phyloP scores from a whole-genome alignment of 1,140 invertebrate species.

The Monochamus saltuarius region DNA sequence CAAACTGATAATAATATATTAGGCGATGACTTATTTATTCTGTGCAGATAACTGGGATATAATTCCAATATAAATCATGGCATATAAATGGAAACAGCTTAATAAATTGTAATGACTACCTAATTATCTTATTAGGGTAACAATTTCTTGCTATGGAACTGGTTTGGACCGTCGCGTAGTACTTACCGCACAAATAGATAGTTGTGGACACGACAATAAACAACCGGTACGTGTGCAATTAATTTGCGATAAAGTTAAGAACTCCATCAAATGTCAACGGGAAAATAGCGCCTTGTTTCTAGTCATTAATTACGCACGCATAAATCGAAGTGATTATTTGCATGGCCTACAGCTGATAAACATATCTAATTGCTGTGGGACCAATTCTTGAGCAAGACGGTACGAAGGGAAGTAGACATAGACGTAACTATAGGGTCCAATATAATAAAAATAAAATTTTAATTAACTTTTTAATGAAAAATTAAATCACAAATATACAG shows the following conservation, averaged over 20 bases:
- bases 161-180: not conserved
- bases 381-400: no score
- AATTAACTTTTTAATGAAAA: no score
- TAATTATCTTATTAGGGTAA: constrained; percentile 8
- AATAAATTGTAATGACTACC: constrained; percentile 7
- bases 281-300: not conserved
- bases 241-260: constrained; percentile 1
- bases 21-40: not conserved
- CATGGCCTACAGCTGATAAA: no score
- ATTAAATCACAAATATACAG: no score
- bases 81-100: not conserved
- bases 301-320: not conserved
- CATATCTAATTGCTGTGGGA: no score
- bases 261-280: not conserved
- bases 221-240: constrained; percentile 1
- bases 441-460: no score
- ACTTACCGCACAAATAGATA: not conserved
- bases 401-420: no score
- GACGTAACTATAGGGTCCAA: no score
- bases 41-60: not conserved
- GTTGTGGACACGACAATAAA: constrained; percentile 2
- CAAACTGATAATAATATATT: not conserved
- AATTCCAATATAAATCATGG: constrained; percentile 6
- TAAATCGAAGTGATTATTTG: not conserved
- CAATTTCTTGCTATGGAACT: not conserved